Conservation (phyloP, 2,113 vertebrate genomes). For the Brevimyrus niger region DNA sequence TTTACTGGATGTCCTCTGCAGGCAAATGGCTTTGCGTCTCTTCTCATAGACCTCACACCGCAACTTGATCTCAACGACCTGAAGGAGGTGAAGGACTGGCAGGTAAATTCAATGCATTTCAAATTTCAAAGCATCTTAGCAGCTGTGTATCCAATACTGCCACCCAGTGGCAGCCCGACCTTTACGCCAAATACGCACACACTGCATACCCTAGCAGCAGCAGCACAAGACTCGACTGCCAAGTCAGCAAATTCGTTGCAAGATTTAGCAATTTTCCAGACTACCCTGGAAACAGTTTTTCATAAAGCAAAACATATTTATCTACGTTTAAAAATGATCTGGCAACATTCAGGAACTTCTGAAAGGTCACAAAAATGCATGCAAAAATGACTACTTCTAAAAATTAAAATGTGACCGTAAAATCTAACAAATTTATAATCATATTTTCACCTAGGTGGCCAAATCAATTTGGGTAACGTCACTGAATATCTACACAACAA, state of each 20-base stretch:
- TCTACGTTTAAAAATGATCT: neutral
- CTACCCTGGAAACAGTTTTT: neutral
- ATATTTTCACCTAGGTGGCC: neutral
- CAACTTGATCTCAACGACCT: conserved; percentile 89
- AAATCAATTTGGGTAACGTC: neutral
- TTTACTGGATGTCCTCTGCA: conserved; percentile 67
- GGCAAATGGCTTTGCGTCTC: conserved; percentile 67
- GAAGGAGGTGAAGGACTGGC: conserved; percentile 15
- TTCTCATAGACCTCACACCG: conserved; percentile 85
- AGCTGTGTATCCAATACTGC: neutral
- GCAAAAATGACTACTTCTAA: neutral
- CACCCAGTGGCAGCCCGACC: no score
- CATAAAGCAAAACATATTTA: neutral
- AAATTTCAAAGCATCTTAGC: neutral
- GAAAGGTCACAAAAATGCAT: neutral
- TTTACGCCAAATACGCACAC: neutral
- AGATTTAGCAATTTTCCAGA: neutral
- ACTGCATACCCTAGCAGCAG: neutral
- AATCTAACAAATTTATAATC: neutral
- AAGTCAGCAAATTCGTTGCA: neutral
- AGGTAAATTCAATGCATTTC: neutral
- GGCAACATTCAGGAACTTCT: neutral
- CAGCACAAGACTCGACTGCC: neutral
- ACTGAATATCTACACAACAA: neutral
- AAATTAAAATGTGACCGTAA: neutral